Base-by-base conservation (phyloP, 2,888 invertebrate species). In the Anorthoa munda region DNA sequence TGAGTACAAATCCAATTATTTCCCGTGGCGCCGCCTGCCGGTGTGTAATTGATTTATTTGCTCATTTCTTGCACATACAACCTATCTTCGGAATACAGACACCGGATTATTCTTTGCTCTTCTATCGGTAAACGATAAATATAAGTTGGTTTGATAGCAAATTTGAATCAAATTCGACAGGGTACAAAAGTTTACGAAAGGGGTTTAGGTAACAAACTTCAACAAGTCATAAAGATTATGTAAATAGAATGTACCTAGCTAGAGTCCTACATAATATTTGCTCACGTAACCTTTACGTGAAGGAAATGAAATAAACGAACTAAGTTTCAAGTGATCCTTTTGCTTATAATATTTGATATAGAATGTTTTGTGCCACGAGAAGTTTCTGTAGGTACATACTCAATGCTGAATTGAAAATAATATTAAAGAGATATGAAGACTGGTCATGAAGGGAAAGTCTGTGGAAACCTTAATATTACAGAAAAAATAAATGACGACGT, bases 11-110 rank as follows among this genome's bases (percentile, higher is more conserved):
- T 94, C 93, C 94, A 95, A 95, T 95, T 95, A 95, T 94, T 93
- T 90, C 92, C 92, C 89, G 92, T 87, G 91, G 92, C 88, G 92
- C 91, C 89, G 90, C 90, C 90, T 90, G 91, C 89, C 90, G 90
- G 92, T 91, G 92, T 92, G 94, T 94, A 94, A 95, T 95, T 94
- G 94, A 94, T 95, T 95, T 95, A 95, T 94, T 94, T 94, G 92
- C 92, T 93, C 93, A 93, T 94, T 93, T 93, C 91, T 91, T 91
- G 84, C 90, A 89, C 92, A 91, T 88, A 91, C 88, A 86, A 88
- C 85, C 86, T 90, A 92, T 90, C 87, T 90, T 86, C 78, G 66
- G 75, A 83, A 84, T 86, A 86, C 90, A 88, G 87, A 87, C 81
- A 84, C 82, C 81, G 84, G 84, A 84, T 87, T 88, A 87, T 87